These are phyloP conservation scores for Caenorhabditis sp. DNA, from an alignment of 2,888 invertebrate species.

Conservation along the genomic window DNA sequence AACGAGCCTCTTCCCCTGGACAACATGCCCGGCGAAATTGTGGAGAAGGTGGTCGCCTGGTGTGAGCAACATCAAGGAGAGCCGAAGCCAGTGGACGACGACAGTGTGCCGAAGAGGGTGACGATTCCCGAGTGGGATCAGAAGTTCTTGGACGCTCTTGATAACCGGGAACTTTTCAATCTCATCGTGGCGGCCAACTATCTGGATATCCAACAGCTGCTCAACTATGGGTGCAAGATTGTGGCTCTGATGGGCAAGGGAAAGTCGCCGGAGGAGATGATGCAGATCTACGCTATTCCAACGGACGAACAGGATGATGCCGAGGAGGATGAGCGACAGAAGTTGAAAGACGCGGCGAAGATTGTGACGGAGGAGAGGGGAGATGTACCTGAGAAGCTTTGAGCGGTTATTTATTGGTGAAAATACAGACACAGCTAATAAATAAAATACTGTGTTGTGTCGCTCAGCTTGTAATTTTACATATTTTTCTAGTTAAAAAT, in stretches of 20 bases:
- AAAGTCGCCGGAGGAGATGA: neutral
- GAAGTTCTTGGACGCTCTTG: neutral
- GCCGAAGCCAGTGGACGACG: neutral
- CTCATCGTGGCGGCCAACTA: conserved; percentile 3
- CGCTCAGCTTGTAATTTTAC: too few species aligned
- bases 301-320: conserved; percentile 11
- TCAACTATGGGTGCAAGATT: neutral
- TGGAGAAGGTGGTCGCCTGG: neutral
- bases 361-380: neutral
- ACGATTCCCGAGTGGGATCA: neutral
- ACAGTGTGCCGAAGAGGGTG: neutral
- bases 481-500: too few species aligned
- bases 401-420: too few species aligned
- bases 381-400: neutral
- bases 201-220: neutral
- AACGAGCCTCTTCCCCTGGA: neutral
- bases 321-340: neutral
- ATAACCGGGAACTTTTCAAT: neutral
- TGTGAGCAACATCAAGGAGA: conserved; percentile 1
- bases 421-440: too few species aligned
- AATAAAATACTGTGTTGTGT: too few species aligned
- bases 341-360: neutral
- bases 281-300: neutral
- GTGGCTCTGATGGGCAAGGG: neutral
- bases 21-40: neutral